These are phyloP conservation scores for Hassar affinis DNA, from an alignment of 2,113 vertebrate species.

Conservation along the genomic window DNA sequence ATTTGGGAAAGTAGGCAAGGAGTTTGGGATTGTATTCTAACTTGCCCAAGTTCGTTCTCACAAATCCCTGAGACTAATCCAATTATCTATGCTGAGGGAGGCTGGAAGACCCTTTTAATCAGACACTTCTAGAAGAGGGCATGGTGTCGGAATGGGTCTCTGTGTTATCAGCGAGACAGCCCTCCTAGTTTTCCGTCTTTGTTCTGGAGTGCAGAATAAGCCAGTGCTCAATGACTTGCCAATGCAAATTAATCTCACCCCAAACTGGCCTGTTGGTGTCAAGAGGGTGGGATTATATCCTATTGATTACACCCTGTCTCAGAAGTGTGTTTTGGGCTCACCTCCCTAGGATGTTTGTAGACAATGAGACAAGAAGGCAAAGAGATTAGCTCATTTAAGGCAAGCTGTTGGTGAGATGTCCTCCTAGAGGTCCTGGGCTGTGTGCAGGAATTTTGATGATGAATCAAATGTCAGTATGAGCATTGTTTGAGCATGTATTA, in stretches of 20 bases:
- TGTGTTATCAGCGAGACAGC: conserved; percentile 71
- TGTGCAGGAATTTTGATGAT: conserved; percentile 35
- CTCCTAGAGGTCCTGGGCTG: conserved; percentile 5
- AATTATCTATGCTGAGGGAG: conserved; percentile 75
- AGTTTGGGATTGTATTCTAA: conserved; percentile 61
- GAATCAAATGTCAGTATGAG: conserved; percentile 50
- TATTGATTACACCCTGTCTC: conserved; percentile 75
- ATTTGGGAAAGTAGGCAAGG: conserved; percentile 63
- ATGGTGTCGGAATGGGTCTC: conserved; percentile 69
- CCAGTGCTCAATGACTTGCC: conserved; percentile 70
- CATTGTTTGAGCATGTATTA: conserved; percentile 45
- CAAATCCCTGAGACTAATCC: conserved; percentile 82
- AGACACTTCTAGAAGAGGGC: conserved; percentile 72
- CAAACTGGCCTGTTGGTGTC: conserved; percentile 71
- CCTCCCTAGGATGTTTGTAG: conserved; percentile 64
- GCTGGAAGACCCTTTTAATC: conserved; percentile 78
- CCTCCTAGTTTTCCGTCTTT: conserved; percentile 60
- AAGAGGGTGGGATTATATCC: conserved; percentile 74
- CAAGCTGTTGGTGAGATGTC: conserved; percentile 45
- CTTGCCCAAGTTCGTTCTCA: conserved; percentile 76
- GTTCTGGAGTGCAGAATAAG: conserved; percentile 72
- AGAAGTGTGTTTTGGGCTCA: conserved; percentile 70
- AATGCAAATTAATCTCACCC: conserved; percentile 71
- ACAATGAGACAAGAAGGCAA: conserved; percentile 60
- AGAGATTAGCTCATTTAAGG: conserved; percentile 55